Evolutionary conservation across 1,140 invertebrate genomes (phyloP), one percentile per base, ranked within the genome.

Genomic region (Lasioglossum baleicum): DNA sequence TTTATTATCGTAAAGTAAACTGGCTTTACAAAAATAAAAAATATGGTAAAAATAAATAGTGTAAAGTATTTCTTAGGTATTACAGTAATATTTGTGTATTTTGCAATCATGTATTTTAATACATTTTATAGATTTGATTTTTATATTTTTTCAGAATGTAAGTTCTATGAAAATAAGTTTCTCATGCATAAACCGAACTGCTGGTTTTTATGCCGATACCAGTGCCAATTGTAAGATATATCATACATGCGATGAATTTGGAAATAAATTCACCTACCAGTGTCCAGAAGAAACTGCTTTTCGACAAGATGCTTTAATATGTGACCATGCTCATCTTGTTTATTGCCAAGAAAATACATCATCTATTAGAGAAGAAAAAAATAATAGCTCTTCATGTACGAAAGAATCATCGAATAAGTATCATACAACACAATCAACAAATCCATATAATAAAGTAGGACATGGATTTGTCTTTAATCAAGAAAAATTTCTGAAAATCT

Each of bases 201-300:
- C 92, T 56, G 94, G 94, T 5, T 94, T 93, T 71, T 94, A 94
- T 70, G 94, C 94, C 0, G 94, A 94, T 64, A 74, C 92, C 1
- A 90, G 91, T 31, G 89, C 92, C 6, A 90, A 90, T 71, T 94
- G 94, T 81, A 93, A 91, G 81, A 90, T 93, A 40, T 94, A 94
- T 82, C 90, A 94, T 70, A 93, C 90, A 15, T 94, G 93, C 69
- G 93, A 94, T 71, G 92, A 92, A 53, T 90, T 92, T 42, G 92
- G 90, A 2, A 92, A 93, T 58, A 92, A 93, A 78, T 94, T 93
- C 79, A 93, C 89, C 0, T 93, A 94, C 81, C 81, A 92, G 31
- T 94, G 94, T 73, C 93, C 93, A 7, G 90, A 93, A 48, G 90
- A 91, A 31, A 94, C 94, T 0, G 88, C 93, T 15, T 94, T 94